Conservation (phyloP, 2,113 vertebrate species). For the Craseonycteris thonglongyai region DNA sequence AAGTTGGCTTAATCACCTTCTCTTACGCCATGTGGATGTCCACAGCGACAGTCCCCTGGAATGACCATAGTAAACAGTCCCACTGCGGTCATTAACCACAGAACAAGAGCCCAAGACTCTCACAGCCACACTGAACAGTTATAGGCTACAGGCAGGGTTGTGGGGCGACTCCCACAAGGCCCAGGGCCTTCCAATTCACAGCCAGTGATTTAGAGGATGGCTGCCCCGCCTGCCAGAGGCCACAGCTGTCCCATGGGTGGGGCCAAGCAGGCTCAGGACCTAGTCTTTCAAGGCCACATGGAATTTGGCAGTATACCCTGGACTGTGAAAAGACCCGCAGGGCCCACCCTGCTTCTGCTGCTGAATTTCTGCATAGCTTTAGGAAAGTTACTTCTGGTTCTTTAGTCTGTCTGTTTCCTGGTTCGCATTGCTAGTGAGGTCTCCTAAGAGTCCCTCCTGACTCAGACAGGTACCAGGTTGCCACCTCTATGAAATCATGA, state of each 20-base stretch:
- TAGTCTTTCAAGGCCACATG: conserved; percentile 42
- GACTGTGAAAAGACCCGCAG: background rate
- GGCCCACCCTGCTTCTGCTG: background rate
- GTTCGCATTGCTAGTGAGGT: background rate
- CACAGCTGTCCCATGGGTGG: background rate
- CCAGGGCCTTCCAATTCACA: background rate
- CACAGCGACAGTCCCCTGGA: conserved; percentile 46
- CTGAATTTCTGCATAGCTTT: background rate
- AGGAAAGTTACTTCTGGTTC: background rate
- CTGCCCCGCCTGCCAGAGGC: background rate
- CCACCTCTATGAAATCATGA: conserved; percentile 55
- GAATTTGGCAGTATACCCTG: background rate
- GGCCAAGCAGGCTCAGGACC: background rate
- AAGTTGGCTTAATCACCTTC: conserved; percentile 32
- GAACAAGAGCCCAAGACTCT: background rate
- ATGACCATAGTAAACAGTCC: too few relatives aligned
- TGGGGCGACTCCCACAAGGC: background rate
- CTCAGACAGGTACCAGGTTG: conserved; percentile 63
- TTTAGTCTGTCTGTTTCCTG: background rate
- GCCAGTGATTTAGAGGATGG: background rate
- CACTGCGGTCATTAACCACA: background rate
- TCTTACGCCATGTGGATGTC: conserved; percentile 33
- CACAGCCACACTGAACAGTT: background rate
- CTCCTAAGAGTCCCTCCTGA: background rate
- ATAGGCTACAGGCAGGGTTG: background rate